Conservation (phyloP, 2,113 vertebrate species). For the Engystomops pustulosus region DNA sequence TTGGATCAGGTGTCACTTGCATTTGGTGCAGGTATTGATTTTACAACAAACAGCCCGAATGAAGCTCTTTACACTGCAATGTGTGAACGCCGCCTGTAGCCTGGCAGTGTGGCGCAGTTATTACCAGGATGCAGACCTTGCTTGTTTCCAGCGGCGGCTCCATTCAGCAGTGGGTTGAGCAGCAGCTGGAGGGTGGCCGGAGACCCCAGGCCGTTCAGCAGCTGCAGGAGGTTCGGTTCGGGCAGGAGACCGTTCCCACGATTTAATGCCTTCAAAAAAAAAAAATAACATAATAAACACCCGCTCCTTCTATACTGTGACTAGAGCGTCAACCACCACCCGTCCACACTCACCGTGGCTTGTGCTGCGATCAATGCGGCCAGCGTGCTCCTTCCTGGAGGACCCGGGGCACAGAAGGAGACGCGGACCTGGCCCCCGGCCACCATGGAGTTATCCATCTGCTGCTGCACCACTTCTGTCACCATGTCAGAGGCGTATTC, state of each 20-base stretch:
- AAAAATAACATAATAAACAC: background rate
- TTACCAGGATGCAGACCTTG: constrained; percentile 74
- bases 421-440: constrained; percentile 80
- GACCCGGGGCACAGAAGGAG: constrained; percentile 91
- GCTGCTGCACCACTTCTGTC: constrained; percentile 81
- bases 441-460: constrained; percentile 75
- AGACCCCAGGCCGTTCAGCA: constrained; percentile 85
- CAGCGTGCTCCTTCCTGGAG: constrained; percentile 90
- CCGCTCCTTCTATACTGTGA: no score
- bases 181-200: constrained; percentile 87
- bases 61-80: no score
- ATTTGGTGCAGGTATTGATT: no score
- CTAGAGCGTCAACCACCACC: background rate
- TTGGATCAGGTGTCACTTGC: no score
- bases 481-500: constrained; percentile 82
- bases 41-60: no score
- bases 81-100: no score
- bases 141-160: constrained; percentile 81
- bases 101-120: background rate
- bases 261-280: constrained; percentile 79
- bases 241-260: constrained; percentile 92
- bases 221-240: constrained; percentile 87
- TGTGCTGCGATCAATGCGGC: constrained; percentile 91
- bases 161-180: constrained; percentile 81
- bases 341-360: constrained; percentile 77